Base-by-base conservation (phyloP, 2,797 vertebrate species). In the Coracias cyanogaster region DNA sequence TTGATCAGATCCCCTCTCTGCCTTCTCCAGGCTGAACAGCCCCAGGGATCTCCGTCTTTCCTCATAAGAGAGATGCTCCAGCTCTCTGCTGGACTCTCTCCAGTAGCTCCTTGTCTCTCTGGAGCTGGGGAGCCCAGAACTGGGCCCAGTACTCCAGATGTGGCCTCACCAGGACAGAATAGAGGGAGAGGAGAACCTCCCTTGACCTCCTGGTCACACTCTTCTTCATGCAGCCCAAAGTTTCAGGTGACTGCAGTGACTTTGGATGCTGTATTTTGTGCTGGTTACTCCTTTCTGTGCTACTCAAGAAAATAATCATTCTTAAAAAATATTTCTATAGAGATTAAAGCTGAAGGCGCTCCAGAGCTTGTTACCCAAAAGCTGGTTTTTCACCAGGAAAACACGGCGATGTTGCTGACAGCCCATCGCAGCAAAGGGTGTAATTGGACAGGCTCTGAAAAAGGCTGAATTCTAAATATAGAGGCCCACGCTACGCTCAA, bases 401-500 rank as follows among this genome's bases (percentile, higher is more conserved):
- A 5, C 61, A 28, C 52, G 25, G 82, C 2, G 0, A 7, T 60
- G 48, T 9, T 58, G 65, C 72, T 84, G 86, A 43, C 81, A 82
- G 86, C 82, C 22, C 67, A 6, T 69, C 3, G 0, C 66, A 49
- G 89, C 60, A 8, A 66, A 76, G 84, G 81, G 48, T 83, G 93
- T 65, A 48, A 24, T 35, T 48, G 15, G 37, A 6, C 65, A 10
- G 71, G 70, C 66, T 41, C 85, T 39, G 72, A 51, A 72, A 67
- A 88, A 90, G 73, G 65, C 70, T 94, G 25, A 22, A 41, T 3
- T 84, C 90, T 96, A 92, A 92, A 96, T 89, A 55, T 78, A 95
- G 91, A 74, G 60, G 58, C 2, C 43, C 82, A 6, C 37, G 3
- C 82, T 84, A 19, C 2, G 4, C 65, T 83, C 7, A 3, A 3